A percentile compares a stretch with the other conserved stretches of the same genome.
Evolutionary conservation across 2,113 vertebrate genomes (phyloP).

Genomic region (Dolichotis patagonum): DNA sequence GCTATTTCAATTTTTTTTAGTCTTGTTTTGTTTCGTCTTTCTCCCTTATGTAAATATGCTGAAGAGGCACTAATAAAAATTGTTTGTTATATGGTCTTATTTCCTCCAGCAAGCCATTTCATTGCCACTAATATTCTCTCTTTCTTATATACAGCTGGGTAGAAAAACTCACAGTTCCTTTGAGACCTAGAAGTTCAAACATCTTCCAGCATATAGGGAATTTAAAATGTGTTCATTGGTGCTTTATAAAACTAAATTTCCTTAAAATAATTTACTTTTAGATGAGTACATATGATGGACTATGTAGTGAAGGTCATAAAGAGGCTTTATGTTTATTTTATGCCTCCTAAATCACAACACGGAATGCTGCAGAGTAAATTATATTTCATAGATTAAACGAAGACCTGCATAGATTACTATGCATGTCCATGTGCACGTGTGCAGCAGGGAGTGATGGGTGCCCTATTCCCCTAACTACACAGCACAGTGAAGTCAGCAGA

Average conservation of each 20-base stretch:
- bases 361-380: neutral
- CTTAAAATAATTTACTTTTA: constrained; percentile 35
- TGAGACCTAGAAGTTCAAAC: constrained; percentile 31
- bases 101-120: neutral
- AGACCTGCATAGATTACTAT: neutral
- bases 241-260: constrained; percentile 38
- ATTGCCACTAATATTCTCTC: neutral
- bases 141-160: neutral
- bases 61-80: constrained; percentile 59
- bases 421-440: neutral
- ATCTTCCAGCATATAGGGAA: neutral
- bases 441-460: neutral
- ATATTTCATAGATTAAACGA: constrained; percentile 6
- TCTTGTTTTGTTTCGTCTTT: constrained; percentile 34
- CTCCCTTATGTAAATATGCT: constrained; percentile 40
- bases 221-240: constrained; percentile 53
- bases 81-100: constrained; percentile 23
- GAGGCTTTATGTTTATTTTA: neutral
- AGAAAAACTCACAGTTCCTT: constrained; percentile 43
- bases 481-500: neutral
- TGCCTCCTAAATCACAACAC: neutral
- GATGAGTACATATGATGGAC: neutral
- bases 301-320: neutral
- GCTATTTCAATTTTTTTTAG: constrained; percentile 34
- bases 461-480: neutral